Base-by-base conservation (phyloP, 2,888 invertebrate species). In the Hemistola chrysoprasaria region DNA sequence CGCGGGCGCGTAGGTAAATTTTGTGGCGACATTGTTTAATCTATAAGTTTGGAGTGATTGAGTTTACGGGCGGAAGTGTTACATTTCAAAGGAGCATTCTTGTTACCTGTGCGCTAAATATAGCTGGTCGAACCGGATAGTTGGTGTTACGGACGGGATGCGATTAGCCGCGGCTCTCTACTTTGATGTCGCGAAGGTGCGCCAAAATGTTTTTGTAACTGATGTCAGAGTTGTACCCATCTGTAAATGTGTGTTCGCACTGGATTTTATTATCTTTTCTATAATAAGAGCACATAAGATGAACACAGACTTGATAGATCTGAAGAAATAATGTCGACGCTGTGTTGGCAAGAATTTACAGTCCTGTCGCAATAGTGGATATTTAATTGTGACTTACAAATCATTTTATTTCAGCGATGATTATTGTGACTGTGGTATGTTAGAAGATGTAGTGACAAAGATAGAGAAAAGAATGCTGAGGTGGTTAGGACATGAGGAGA, bases 91-190 rank as follows among this genome's bases (percentile, higher is more conserved):
- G 86, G 72, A 65, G 80, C 82, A 84, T 85, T 85, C 84, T 81
- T 79, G 84, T 84, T 87, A 87, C 87, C 87, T 87, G 87, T 83
- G 58, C 62, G 70, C 79, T 81, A 84, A 81, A 84, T 76, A 85
- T 83, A 84, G 55, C 33, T 54, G 56, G 53, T 57, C 65, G 65
- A 59, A 62, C 68, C 68, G 70, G 70, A 67, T 67, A 64, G 69
- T 36, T 49, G 16, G 16, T 33, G 25, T 30, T 60, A 59, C 65
- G 59, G 48, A 44, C 65, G 65, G 70, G 68, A 68, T 66, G 68
- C 67, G 65, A 70, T 70, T 68, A 65, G 66, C 53, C 70, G 70
- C 80, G 78, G 29, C 22, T 77, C 72, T 66, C 54, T 48, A 56
- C 73, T 80, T 80, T 82, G 77, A 81, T 79, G 67, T 78, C 48